Percentiles rank a stretch among this genome's conserved stretches.
Evolutionary conservation across 2,113 vertebrate genomes (phyloP).

Genomic region (Irena cyanogastra): DNA sequence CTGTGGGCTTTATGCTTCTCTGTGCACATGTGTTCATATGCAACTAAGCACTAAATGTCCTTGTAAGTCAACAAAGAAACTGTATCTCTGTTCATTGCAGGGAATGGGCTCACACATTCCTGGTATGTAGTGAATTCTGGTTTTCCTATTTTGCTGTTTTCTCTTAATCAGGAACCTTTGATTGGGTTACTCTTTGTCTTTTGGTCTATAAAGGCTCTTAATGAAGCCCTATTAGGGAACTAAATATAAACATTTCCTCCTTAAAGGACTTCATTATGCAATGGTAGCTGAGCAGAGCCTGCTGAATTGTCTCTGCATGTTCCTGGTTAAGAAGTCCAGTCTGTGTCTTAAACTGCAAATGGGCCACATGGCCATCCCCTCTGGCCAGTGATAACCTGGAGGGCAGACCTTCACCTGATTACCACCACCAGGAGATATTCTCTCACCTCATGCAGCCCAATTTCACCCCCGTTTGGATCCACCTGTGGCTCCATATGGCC

Average conservation of each 20-base stretch:
- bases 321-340: neutral
- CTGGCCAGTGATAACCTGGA: neutral
- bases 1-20: neutral
- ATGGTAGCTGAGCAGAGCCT: neutral
- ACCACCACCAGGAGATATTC: neutral
- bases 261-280: constrained; percentile 13
- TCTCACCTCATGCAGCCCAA: rapidly evolving
- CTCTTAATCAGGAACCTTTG: neutral
- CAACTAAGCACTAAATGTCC: neutral
- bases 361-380: rapidly evolving
- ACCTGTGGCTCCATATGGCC: neutral
- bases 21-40: neutral
- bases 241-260: constrained; percentile 42
- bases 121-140: neutral
- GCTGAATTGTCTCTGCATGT: neutral
- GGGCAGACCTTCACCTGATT: neutral
- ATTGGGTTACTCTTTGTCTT: neutral
- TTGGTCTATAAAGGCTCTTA: constrained; percentile 17
- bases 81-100: neutral
- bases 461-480: neutral
- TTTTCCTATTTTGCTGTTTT: constrained; percentile 5
- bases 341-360: neutral
- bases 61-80: neutral
- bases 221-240: constrained; percentile 10
- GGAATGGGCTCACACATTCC: neutral